Percentiles rank a stretch among this genome's conserved stretches.
Evolutionary conservation across 92 coral and sea anemone species (phyloP).

Genomic region (Umimayanthus kanabou): DNA sequence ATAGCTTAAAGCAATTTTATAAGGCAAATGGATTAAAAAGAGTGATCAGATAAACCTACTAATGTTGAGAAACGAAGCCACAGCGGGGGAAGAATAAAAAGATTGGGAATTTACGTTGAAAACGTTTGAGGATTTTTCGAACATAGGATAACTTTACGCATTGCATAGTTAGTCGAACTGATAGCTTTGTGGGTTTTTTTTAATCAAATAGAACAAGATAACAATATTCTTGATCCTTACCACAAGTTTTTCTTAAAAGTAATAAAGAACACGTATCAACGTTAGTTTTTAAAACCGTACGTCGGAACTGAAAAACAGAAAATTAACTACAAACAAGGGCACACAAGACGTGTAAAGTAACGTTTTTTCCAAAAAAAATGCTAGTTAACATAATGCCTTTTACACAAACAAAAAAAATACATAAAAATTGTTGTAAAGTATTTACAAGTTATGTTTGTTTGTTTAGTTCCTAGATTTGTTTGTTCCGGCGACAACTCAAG

Average conservation of each 20-base stretch:
- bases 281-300: background rate
- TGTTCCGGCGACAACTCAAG: background rate
- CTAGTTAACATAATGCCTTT: background rate
- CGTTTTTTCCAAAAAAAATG: background rate
- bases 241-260: background rate
- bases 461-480: constrained; percentile 9
- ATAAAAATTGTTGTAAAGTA: background rate
- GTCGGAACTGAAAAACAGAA: background rate
- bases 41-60: background rate
- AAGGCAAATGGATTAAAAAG: background rate
- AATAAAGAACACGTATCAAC: background rate
- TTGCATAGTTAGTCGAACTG: background rate
- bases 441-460: background rate
- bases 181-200: background rate
- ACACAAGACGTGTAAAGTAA: background rate
- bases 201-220: background rate
- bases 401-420: background rate
- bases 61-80: background rate
- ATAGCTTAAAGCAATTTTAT: background rate
- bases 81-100: constrained; percentile 7
- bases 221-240: background rate
- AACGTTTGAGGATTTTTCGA: background rate
- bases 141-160: background rate
- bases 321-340: background rate
- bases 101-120: background rate